A percentile compares a stretch with the other conserved stretches of the same genome.
Evolutionary conservation across 2,113 vertebrate species (phyloP).

Genomic region (Camelus bactrianus): DNA sequence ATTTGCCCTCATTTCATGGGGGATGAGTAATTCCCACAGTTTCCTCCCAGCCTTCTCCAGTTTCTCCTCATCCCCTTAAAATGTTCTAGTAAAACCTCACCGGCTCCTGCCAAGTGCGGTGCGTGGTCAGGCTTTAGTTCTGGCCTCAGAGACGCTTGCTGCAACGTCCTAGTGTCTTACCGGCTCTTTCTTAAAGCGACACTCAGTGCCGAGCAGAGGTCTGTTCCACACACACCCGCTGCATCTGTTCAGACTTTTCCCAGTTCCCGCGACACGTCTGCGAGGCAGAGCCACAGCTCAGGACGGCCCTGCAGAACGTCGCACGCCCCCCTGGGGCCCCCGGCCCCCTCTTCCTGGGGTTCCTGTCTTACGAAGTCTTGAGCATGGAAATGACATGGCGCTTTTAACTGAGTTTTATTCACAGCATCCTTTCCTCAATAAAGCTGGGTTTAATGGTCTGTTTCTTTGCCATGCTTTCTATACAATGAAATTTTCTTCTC

Average conservation of each 20-base stretch:
- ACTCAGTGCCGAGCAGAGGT: too few relatives aligned
- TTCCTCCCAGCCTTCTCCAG: neutral
- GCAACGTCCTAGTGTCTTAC: neutral
- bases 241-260: neutral
- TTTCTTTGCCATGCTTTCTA: too few relatives aligned
- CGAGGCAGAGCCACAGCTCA: rapidly evolving
- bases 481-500: neutral
- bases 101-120: neutral
- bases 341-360: rapidly evolving
- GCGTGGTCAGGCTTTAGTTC: rapidly evolving
- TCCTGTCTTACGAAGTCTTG: rapidly evolving
- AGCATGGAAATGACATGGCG: rapidly evolving
- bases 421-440: rapidly evolving
- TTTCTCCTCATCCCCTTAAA: neutral
- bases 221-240: rapidly evolving
- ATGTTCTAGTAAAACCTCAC: neutral
- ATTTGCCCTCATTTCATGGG: neutral
- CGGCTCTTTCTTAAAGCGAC: neutral
- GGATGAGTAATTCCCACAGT: neutral
- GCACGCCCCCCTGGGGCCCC: rapidly evolving
- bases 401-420: neutral
- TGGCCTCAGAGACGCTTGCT: rapidly evolving
- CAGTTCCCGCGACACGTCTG: rapidly evolving
- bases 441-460: rapidly evolving
- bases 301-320: rapidly evolving